Evolutionary conservation across 2,888 invertebrate genomes (phyloP).

Genomic region (Cynaeus angustus): DNA sequence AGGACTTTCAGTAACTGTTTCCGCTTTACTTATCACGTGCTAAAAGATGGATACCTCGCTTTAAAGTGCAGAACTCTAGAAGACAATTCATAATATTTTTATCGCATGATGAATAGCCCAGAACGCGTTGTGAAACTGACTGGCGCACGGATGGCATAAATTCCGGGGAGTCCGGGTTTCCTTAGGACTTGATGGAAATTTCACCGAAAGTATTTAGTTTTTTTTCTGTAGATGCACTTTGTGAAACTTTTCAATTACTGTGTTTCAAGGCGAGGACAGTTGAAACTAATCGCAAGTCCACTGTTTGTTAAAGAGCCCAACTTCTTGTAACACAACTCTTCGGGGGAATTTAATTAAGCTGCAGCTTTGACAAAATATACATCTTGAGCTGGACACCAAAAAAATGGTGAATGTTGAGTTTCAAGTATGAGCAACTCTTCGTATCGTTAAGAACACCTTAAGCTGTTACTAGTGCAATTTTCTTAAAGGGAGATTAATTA

Average conservation of each 20-base stretch:
- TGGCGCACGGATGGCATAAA: slow-evolving; percentile 9
- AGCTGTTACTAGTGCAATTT: too few relatives aligned
- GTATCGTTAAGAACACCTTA: too few relatives aligned
- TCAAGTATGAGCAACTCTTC: too few relatives aligned
- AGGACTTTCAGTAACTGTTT: slow-evolving; percentile 13
- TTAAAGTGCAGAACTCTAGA: slow-evolving; percentile 23
- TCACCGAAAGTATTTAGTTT: slow-evolving; percentile 2
- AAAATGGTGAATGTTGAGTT: not conserved
- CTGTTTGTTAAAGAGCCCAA: not conserved
- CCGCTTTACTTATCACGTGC: slow-evolving; percentile 32
- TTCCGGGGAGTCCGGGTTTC: slow-evolving; percentile 1
- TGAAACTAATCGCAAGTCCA: slow-evolving; percentile 5
- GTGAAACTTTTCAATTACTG: slow-evolving; percentile 2
- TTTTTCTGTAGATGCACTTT: slow-evolving; percentile 7
- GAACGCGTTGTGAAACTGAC: slow-evolving; percentile 8
- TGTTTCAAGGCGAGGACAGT: not conserved
- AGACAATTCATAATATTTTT: slow-evolving; percentile 33
- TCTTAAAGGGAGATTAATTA: not conserved
- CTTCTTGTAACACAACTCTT: not conserved
- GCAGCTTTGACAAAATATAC: not conserved
- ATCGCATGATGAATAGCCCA: slow-evolving; percentile 14
- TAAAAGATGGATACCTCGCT: slow-evolving; percentile 22
- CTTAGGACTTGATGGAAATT: slow-evolving; percentile 2
- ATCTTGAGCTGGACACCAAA: not conserved
- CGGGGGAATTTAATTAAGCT: not conserved